Evolutionary conservation across 2,113 vertebrate genomes (phyloP).

Genomic region (Rattus rattus): DNA sequence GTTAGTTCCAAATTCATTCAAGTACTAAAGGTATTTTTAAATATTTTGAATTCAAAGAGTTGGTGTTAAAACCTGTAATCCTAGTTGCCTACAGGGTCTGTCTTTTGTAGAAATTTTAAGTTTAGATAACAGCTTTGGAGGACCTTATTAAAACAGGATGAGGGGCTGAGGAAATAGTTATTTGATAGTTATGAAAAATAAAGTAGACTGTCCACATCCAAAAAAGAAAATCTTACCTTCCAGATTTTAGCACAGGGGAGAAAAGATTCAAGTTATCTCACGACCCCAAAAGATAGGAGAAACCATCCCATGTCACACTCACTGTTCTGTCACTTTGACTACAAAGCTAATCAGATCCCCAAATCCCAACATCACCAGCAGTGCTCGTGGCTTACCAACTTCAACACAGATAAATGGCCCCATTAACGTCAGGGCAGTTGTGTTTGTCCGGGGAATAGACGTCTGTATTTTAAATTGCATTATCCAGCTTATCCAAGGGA

Average conservation of each 20-base stretch:
- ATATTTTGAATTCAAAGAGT: neutral
- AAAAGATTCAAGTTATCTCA: conserved; percentile 1
- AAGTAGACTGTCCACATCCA: neutral
- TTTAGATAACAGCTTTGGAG: neutral
- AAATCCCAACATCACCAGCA: conserved; percentile 23
- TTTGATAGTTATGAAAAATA: conserved; percentile 1
- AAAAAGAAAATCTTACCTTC: neutral
- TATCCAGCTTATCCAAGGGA: conserved; percentile 71
- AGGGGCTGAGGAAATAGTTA: neutral
- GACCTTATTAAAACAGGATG: neutral
- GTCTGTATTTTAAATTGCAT: conserved; percentile 70
- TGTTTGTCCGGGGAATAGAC: conserved; percentile 56
- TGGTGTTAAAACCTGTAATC: neutral
- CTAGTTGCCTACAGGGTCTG: neutral
- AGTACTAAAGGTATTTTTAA: conserved; percentile 13
- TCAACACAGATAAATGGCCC: conserved; percentile 59
- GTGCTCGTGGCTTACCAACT: conserved; percentile 37
- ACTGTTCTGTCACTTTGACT: conserved; percentile 30
- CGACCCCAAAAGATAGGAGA: neutral
- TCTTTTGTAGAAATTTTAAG: neutral
- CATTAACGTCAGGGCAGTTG: conserved; percentile 65
- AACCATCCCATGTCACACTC: neutral
- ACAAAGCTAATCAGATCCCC: conserved; percentile 21
- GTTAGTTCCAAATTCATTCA: neutral
- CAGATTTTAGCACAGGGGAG: neutral